Base-by-base conservation (phyloP, 64 coral and sea anemone species). In the Stylophora pistillata region DNA sequence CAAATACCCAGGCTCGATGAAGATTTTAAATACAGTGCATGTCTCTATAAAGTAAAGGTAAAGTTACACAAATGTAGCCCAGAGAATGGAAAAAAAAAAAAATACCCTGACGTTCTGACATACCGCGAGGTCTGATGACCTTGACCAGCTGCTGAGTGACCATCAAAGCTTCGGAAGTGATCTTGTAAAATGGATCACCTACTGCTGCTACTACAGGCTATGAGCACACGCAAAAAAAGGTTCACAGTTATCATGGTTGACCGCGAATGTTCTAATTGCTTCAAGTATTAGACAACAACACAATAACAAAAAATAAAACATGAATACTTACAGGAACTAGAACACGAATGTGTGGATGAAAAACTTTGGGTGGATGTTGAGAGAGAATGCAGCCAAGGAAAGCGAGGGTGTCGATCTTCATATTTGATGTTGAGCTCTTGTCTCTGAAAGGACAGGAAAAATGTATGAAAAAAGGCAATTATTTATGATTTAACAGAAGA, bases 81-180 rank as follows among this genome's bases (percentile, higher is more conserved):
- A 20, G 4, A 66, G 16, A 66, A n/a, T 66, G 25, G n/a, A 4
- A 23, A 65, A 23, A 65, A 10, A 0, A 9, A 2, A 60, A 60
- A 60, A 18, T 60, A 60, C 58, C 2, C 4, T 60, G 17, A 59
- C 17, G 10, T 59, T 15, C 1, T 58, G 13, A 31, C 75, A 29
- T 82, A 99, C 97, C 97, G 64, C 88, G 78, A n/a, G 97, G 97
- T 68, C 97, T 87, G 28, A 99, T 93, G 37, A 99, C 97, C 63
- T 99, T 99, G 30, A 99, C 97, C 13, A 99, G 97, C 71, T 99
- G 90, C 20, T 99, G 97, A 21, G 93, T 99, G 23, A 99, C 97
- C 56, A 99, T 78, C 64, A 99, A 66, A 2, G 93, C 97, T 91
- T 99, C 97, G 16, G 97, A 99, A 25, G 96, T 98, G 31, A 98